These are phyloP conservation scores for Molorchus minor DNA, from an alignment of 2,888 invertebrate species.

Conservation along the genomic window DNA sequence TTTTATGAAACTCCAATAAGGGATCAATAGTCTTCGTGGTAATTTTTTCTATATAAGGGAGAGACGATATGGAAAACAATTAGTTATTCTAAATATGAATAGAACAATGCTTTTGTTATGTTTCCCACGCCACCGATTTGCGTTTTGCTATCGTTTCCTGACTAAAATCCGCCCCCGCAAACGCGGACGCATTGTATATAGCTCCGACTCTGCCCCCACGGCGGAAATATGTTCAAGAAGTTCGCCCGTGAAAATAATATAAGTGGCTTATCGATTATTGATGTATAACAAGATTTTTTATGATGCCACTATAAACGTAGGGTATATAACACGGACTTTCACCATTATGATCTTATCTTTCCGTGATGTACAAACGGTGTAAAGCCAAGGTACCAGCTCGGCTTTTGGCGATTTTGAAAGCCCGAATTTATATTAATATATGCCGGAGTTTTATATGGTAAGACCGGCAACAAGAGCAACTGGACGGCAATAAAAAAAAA, in stretches of 20 bases:
- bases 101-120: too few species aligned
- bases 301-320: neutral
- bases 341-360: slow-evolving; percentile 13
- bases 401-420: neutral
- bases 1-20: too few species aligned
- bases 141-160: too few species aligned
- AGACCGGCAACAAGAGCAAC: too few species aligned
- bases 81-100: too few species aligned
- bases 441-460: neutral
- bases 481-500: too few species aligned
- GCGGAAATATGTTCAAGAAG: neutral
- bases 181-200: slow-evolving; percentile 1
- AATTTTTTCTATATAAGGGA: too few species aligned
- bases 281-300: neutral
- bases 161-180: neutral
- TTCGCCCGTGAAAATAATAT: slow-evolving; percentile 1
- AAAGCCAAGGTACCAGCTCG: neutral
- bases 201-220: neutral
- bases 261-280: neutral
- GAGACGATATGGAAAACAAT: too few species aligned
- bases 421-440: neutral
- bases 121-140: too few species aligned
- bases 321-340: slow-evolving; percentile 4
- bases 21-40: too few species aligned
- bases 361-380: slow-evolving; percentile 10